phyloP scores from a whole-genome alignment of 2,113 vertebrate genomes.

The Sylvietta virens region DNA sequence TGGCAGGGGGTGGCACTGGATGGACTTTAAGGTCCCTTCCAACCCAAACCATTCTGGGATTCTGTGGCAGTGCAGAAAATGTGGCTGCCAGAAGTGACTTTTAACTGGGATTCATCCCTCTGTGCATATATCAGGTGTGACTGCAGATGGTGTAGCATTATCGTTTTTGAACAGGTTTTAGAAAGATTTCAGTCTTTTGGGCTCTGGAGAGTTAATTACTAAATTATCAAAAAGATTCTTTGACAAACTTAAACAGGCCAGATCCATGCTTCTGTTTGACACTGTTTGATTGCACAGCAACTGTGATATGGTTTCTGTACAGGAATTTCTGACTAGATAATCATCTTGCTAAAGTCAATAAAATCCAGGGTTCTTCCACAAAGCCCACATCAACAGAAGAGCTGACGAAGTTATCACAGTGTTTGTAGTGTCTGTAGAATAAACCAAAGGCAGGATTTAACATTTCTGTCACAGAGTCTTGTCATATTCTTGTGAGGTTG shows the following conservation, averaged over 20 bases:
- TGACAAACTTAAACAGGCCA: background rate
- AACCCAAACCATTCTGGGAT: background rate
- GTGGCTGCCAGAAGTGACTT: background rate
- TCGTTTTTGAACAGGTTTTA: background rate
- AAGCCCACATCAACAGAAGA: background rate
- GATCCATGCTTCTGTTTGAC: background rate
- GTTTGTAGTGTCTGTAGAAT: background rate
- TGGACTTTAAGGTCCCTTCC: background rate
- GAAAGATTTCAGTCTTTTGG: background rate
- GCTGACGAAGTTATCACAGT: background rate
- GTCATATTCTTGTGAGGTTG: background rate
- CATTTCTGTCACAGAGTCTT: background rate
- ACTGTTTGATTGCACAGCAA: background rate
- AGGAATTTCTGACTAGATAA: background rate
- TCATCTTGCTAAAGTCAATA: background rate
- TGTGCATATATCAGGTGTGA: background rate
- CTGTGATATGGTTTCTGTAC: background rate
- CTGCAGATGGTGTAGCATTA: background rate
- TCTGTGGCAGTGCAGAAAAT: background rate
- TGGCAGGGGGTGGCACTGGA: accelerated
- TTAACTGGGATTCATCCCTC: background rate
- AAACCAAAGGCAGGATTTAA: background rate
- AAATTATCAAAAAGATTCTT: background rate
- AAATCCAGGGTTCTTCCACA: background rate
- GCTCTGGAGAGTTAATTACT: background rate